Conservation (phyloP, 2,888 invertebrate genomes). For the Macrosiphum euphorbiae region DNA sequence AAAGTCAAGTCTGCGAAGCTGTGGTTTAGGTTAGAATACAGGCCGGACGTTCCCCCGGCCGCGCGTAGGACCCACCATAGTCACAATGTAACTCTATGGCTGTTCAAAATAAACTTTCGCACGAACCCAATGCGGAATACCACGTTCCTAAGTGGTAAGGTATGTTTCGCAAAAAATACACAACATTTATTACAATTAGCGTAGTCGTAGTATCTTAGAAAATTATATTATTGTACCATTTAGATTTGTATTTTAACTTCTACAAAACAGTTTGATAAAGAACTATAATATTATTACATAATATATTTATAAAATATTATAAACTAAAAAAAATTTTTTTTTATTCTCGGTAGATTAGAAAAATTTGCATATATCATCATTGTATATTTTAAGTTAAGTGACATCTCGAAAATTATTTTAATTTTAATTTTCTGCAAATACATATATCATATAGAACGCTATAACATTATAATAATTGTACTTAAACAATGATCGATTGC, state of each 20-base stretch:
- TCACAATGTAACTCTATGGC: conserved; percentile 79
- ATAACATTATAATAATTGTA: background rate
- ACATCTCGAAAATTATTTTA: too few species aligned
- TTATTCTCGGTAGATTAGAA: background rate
- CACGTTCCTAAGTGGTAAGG: conserved; percentile 76
- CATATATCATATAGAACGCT: background rate
- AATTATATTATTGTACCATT: background rate
- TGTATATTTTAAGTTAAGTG: too few species aligned
- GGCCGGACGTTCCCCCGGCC: conserved; percentile 70
- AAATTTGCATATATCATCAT: too few species aligned
- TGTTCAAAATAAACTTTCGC: conserved; percentile 75
- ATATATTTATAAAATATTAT: background rate
- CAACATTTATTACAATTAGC: background rate
- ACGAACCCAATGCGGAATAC: conserved; percentile 71
- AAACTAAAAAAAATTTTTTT: background rate
- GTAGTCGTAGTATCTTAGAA: background rate
- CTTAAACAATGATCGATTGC: background rate
- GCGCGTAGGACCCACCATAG: conserved; percentile 70
- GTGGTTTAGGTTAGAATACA: conserved; percentile 79
- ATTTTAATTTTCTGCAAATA: too few species aligned
- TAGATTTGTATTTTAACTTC: background rate
- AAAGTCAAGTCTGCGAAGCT: conserved; percentile 84
- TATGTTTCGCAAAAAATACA: conserved; percentile 69
- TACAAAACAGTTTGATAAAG: background rate
- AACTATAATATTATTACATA: background rate